A percentile compares a stretch with the other conserved stretches of the same genome.
Evolutionary conservation across 2,113 vertebrate species (phyloP).

Genomic region (Caretta caretta): DNA sequence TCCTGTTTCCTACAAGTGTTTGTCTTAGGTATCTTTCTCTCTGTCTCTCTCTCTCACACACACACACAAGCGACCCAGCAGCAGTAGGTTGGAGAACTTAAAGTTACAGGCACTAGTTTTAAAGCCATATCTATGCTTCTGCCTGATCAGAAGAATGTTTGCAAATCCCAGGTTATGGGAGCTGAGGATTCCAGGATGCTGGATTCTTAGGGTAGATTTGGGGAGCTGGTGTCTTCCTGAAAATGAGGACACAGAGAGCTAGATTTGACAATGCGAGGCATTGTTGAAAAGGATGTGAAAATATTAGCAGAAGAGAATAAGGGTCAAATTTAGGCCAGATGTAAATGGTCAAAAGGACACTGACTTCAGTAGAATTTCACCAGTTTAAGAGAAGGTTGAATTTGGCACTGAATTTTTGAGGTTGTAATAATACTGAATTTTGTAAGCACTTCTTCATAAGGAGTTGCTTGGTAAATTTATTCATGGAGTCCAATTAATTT

Average conservation of each 20-base stretch:
- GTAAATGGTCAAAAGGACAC: background rate
- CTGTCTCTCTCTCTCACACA: too few species aligned
- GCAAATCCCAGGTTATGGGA: background rate
- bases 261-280: background rate
- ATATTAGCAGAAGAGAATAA: background rate
- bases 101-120: background rate
- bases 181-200: background rate
- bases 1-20: background rate
- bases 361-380: background rate
- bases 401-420: background rate
- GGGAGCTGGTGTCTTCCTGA: background rate
- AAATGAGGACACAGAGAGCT: background rate
- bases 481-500: background rate
- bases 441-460: background rate
- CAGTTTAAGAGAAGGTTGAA: background rate
- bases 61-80: background rate
- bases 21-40: background rate
- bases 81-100: background rate
- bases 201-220: background rate
- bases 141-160: background rate
- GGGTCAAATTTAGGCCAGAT: background rate
- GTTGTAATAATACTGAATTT: background rate
- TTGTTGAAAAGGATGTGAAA: background rate
- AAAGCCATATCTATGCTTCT: background rate
- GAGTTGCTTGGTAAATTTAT: background rate